Percentiles rank a stretch among this genome's conserved stretches.
These are phyloP conservation scores for Enteromius viviparus DNA, from an alignment of 2,797 vertebrate genomes.

Conservation along the genomic window DNA sequence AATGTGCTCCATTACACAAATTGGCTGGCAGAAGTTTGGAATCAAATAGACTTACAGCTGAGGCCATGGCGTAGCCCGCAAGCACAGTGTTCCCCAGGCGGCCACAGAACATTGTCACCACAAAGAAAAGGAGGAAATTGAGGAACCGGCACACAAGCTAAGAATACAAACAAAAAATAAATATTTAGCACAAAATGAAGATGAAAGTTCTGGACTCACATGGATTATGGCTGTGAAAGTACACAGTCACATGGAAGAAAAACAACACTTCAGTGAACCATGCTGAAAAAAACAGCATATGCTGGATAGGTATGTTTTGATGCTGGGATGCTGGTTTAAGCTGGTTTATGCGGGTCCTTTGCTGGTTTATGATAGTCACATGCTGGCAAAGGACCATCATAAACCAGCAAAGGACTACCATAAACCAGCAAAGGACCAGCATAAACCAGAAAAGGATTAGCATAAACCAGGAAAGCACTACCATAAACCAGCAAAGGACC, in stretches of 20 bases:
- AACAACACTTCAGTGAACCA: not conserved
- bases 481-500: no score
- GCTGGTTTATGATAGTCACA: no score
- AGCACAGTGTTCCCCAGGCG: slow-evolving; percentile 77
- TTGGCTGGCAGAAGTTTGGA: not conserved
- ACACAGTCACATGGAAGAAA: slow-evolving; percentile 14
- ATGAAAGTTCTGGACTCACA: slow-evolving; percentile 42
- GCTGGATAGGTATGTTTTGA: no score
- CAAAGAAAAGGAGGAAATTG: slow-evolving; percentile 74
- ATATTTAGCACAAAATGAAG: slow-evolving; percentile 33
- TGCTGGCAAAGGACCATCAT: no score
- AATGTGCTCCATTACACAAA: not conserved
- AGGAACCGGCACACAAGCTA: slow-evolving; percentile 75
- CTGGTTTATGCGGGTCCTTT: no score
- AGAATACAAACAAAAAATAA: slow-evolving; percentile 57
- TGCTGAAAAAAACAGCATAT: no score
- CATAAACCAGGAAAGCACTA: no score
- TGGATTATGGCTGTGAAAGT: slow-evolving; percentile 4
- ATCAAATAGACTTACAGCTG: slow-evolving; percentile 69
- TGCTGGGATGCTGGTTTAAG: no score
- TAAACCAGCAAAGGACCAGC: no score
- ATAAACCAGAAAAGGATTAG: no score
- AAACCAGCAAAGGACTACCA: no score
- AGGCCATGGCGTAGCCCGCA: slow-evolving; percentile 77
- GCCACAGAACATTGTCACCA: slow-evolving; percentile 79